phyloP scores from a whole-genome alignment of 1,140 invertebrate species.

The Lucilia sericata region DNA sequence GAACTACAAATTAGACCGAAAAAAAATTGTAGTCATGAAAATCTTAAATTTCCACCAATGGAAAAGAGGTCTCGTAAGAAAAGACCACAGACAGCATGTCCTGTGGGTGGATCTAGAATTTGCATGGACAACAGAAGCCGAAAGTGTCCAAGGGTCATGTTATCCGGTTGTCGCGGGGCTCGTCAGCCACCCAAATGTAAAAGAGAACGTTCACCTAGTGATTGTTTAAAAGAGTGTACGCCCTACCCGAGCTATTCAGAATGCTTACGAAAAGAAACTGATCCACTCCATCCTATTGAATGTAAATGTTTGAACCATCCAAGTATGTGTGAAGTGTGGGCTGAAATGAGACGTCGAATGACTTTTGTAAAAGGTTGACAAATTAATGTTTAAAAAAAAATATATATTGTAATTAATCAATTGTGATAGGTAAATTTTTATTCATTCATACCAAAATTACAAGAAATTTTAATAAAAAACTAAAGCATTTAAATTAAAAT shows the following conservation, averaged over 20 bases:
- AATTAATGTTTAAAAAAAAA: no score
- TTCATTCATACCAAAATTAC: not conserved
- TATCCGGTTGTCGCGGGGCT: conserved; percentile 35
- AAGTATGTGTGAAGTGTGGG: conserved; percentile 43
- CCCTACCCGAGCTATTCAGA: conserved; percentile 47
- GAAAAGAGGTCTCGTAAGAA: not conserved
- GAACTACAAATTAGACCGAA: conserved; percentile 51
- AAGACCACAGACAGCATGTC: conserved; percentile 25
- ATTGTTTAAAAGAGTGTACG: conserved; percentile 41
- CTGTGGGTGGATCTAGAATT: not conserved
- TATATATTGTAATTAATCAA: no score
- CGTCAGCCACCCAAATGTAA: conserved; percentile 33
- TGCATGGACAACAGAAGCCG: not conserved
- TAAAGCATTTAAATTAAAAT: no score
- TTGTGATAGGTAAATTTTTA: not conserved
- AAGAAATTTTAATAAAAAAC: no score
- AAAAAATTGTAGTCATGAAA: conserved; percentile 54
- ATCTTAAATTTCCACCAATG: conserved; percentile 49
- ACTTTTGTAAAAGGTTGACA: conserved; percentile 24
- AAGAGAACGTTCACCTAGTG: not conserved
- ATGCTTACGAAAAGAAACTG: not conserved
- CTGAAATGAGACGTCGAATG: conserved; percentile 39
- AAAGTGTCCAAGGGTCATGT: conserved; percentile 40
- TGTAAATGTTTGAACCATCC: conserved; percentile 44
- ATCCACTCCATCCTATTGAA: conserved; percentile 28